Conservation (phyloP, 2,888 invertebrate genomes). For the Campopleginae sp. region DNA sequence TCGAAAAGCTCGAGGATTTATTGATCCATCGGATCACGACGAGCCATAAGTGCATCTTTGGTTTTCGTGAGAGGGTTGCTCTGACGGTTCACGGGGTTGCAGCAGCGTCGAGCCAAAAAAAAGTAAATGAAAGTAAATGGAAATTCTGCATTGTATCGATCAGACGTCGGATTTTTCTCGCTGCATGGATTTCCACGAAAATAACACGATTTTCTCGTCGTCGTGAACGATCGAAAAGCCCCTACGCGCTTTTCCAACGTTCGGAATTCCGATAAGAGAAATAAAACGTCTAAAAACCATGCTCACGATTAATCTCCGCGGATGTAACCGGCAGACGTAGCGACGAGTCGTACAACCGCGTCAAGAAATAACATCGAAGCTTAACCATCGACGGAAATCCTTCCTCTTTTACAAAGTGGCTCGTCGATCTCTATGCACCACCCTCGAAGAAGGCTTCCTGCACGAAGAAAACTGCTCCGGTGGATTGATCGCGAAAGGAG, state of each 20-base stretch:
- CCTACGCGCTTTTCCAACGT: background rate
- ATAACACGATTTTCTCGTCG: background rate
- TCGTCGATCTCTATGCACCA: background rate
- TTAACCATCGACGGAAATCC: conserved; percentile 15
- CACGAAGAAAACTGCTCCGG: conserved; percentile 46
- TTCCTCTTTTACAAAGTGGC: conserved; percentile 1
- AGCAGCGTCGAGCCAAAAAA: too few species aligned
- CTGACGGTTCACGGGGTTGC: too few species aligned
- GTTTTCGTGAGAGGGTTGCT: too few species aligned
- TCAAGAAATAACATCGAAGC: background rate
- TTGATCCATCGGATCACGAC: too few species aligned
- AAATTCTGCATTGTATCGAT: too few species aligned
- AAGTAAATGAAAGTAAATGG: too few species aligned
- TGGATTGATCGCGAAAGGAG: conserved; percentile 50
- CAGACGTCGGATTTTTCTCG: too few species aligned
- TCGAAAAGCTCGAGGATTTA: background rate
- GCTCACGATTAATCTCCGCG: background rate
- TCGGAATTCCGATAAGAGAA: background rate
- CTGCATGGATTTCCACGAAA: too few species aligned
- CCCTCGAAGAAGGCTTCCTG: background rate
- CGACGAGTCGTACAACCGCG: background rate
- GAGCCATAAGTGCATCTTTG: too few species aligned
- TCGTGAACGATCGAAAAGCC: background rate
- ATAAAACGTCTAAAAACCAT: background rate
- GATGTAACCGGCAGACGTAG: background rate